Evolutionary conservation across 2,888 invertebrate genomes (phyloP), one percentile per base, ranked within the genome.

Genomic region (Stenoptilia bipunctidactyla): DNA sequence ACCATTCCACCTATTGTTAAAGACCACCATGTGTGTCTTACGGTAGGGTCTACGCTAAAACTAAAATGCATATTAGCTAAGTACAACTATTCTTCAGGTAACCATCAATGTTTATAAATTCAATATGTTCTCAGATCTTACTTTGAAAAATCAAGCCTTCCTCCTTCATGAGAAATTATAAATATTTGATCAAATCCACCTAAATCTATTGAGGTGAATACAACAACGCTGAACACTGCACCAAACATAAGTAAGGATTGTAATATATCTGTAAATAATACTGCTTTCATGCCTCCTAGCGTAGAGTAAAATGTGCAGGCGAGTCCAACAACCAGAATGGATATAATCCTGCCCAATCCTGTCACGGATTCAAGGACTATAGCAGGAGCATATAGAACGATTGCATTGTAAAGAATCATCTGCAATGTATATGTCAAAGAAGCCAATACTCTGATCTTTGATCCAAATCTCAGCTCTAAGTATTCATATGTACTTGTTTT

Each of bases 401-500:
- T 92, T 1, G 96, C 93, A 85, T 93, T 94, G 55, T 94, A 94
- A 13, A 95, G 79, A 51, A 96, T 88, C 91, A 96, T 93, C 82
- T 98, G 97, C 34, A 94, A 56, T 40, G 93, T 91, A 61, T 96
- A 97, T 0, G 92, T 90, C 39, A 94, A 57, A 1, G 96, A 95
- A 0, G 95, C 96, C 13, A 90, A 72, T 47, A 92, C 71, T 53
- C 97, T 85, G 15, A 94, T 88, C 3, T 79, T 76, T 46, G 88
- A 86, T 1, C 95, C 94, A 65, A 97, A 98, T 47, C 98, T 85
- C 53, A 88, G 82, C 66, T 97, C 95, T 57, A 98, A 85, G 67
- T 98, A 98, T 90, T 96, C 94, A 63, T 95, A 97, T 40, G 93
- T 92, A 66, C 94, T 94, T n/a, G 92, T 90, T 45, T 90, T 89